Conservation (phyloP, 1,140 invertebrate species). For the Drosophila pseudoobscura region DNA sequence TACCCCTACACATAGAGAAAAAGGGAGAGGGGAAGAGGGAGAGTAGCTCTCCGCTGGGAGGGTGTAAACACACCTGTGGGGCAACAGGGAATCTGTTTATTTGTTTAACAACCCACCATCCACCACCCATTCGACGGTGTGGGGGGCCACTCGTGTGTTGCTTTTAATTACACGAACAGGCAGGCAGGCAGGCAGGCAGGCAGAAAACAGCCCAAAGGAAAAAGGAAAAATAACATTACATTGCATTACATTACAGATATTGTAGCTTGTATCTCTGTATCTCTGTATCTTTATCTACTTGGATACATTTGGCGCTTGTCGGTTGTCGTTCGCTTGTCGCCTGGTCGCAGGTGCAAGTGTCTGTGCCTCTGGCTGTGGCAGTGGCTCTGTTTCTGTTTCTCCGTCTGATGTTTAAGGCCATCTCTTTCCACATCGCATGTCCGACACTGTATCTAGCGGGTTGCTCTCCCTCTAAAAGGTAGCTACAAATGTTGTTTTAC, state of each 20-base stretch:
- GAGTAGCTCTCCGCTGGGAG: too few relatives aligned
- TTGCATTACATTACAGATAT: constrained; percentile 12
- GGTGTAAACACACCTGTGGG: constrained; percentile 12
- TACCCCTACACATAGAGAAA: constrained; percentile 3
- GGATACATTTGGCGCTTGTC: constrained; percentile 54
- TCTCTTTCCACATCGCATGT: constrained; percentile 47
- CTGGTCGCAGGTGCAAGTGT: constrained; percentile 42
- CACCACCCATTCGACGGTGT: constrained; percentile 41
- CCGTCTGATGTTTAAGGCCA: constrained; percentile 39
- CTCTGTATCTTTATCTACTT: not conserved
- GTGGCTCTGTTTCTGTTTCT: not conserved
- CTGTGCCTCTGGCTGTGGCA: constrained; percentile 13
- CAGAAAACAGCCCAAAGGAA: constrained; percentile 46
- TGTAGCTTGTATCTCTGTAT: constrained; percentile 35
- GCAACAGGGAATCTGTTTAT: constrained; percentile 47
- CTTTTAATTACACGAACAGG: constrained; percentile 70
- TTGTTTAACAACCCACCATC: constrained; percentile 70
- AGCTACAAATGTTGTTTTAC: constrained; percentile 48
- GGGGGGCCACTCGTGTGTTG: constrained; percentile 64
- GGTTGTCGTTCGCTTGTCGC: constrained; percentile 6
- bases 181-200: constrained; percentile 6
- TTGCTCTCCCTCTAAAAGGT: constrained; percentile 36
- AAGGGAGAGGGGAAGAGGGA: not conserved
- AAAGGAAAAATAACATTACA: constrained; percentile 47
- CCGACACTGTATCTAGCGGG: constrained; percentile 19